Evolutionary conservation across 2,888 invertebrate genomes (phyloP), one percentile per base, ranked within the genome.

Genomic region (Pachliopta kotzebuea): DNA sequence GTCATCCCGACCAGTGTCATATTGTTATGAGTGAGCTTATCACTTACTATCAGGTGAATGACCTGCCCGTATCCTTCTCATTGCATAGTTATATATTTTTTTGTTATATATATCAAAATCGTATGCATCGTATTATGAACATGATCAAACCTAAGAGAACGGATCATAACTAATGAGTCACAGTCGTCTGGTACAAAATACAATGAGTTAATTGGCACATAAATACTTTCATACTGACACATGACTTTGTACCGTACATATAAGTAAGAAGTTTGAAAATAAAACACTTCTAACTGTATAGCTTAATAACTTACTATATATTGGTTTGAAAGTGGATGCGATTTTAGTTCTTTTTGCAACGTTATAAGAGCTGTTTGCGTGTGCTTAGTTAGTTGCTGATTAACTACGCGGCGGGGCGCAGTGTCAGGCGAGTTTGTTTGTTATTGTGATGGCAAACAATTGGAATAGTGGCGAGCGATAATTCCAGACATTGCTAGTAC

Each of bases 371-470:
- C 24, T 17, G 42, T 45, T 26, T 18, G 24, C 17, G 55, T 26
- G 20, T 59, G 24, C 14, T 24, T 7, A 42, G 42, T 24, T 20
- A 42, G 0, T 31, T 17, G 53, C 45, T 55, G 59, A 55, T 62
- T 56, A 62, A 62, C 49, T 59, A 23, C 59, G 20, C 59, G 59
- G 37, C 9, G 23, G 31, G 60, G 4, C 24, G 24, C 37, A 26
- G 37, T 31, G 42, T 26, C 60, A 42, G 20, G 52, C 26, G 20
- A 56, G 64, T 56, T 63, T 59, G 64, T 56, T 56, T 55, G 59
- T 64, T 64, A 56, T 60, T 64, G 37, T 55, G 31, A 64, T 60
- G 56, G 24, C 50, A 50, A 37, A 55, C 55, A 59, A 55, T 63
- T 63, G 54, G 31, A 50, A 49, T 31, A 56, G 23, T 26, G 54